Base-by-base conservation (phyloP, 2,888 invertebrate genomes). In the Oligia strigilis region DNA sequence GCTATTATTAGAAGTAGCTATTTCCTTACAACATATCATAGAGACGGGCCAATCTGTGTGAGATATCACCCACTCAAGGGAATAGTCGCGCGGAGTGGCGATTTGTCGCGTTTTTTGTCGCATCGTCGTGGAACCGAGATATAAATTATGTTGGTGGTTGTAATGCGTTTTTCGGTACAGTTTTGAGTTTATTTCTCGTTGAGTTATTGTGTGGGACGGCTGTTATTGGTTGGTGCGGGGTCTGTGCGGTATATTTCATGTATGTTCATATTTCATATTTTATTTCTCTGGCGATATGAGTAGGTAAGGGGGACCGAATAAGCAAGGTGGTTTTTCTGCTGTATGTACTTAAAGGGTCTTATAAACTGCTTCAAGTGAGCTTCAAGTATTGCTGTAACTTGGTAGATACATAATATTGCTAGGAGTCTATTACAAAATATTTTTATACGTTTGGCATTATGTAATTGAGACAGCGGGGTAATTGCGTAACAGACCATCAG, bases 21-120 rank as follows among this genome's bases (percentile, higher is more conserved):
- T 89, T 89, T 88, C 88, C 85, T 76, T 82, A 82, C 83, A 69
- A 82, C 87, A 85, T 78, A 89, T 87, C 82, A 81, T 79, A 79
- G 77, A 14, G 82, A 86, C 77, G 78, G 78, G 90, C 88, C 88
- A 91, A 91, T 91, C 90, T 88, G 83, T 67, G 81, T 90, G 91
- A 91, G 81, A 88, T 89, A 92, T 92, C 84, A 72, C 80, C 89
- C 84, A 80, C 89, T 82, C 89, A 43, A 5, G 86, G 85, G 90
- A 87, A 81, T 81, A 87, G 90, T 84, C 85, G 83, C 81, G 76
- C 78, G 75, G 90, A 91, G 91, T 91, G 91, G 90, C 91, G 90
- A 93, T 93, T 92, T 92, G 92, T 92, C 91, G 87, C 85, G 90
- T 92, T 81, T 92, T 92, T 92, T 92, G 90, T 91, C 89, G 88